Conservation (phyloP, 2,797 vertebrate species). For the Lycodopsis pacificus region DNA sequence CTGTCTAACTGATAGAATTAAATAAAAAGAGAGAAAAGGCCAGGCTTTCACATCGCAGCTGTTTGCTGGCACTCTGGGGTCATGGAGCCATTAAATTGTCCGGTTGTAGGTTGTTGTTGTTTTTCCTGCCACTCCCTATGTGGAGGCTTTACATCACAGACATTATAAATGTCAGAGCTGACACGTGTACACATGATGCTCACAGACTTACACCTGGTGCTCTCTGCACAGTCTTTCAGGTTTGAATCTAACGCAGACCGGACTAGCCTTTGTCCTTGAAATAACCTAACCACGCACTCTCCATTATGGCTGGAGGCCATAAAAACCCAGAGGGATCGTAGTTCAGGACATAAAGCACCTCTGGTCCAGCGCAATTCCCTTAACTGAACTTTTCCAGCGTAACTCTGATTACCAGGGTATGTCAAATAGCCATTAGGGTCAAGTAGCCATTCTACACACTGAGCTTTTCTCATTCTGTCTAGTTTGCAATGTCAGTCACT, state of each 20-base stretch:
- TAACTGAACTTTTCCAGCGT: constrained; percentile 58
- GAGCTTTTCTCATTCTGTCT: constrained; percentile 35
- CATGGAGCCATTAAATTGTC: constrained; percentile 60
- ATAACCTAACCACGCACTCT: constrained; percentile 67
- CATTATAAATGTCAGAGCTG: constrained; percentile 64
- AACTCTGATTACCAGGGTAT: constrained; percentile 55
- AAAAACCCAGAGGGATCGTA: constrained; percentile 55
- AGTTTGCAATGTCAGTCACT: constrained; percentile 31
- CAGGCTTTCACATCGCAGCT: constrained; percentile 21
- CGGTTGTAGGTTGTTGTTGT: constrained; percentile 15
- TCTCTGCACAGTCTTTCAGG: constrained; percentile 48
- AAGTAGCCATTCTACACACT: constrained; percentile 33
- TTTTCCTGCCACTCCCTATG: constrained; percentile 33
- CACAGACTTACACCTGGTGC: constrained; percentile 43
- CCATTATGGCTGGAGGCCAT: constrained; percentile 68
- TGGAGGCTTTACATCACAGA: constrained; percentile 47
- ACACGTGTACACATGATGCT: constrained; percentile 44
- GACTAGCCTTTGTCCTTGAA: constrained; percentile 75
- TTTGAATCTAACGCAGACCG: constrained; percentile 64
- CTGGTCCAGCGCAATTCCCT: constrained; percentile 60
- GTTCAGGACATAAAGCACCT: constrained; percentile 65
- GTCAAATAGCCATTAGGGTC: constrained; percentile 63
- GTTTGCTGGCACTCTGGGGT: constrained; percentile 26
- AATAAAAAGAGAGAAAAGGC: constrained; percentile 1
- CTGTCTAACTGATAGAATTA: not conserved